Base-by-base conservation (phyloP, 2,888 invertebrate genomes). In the Dastarcus helophoroides region DNA sequence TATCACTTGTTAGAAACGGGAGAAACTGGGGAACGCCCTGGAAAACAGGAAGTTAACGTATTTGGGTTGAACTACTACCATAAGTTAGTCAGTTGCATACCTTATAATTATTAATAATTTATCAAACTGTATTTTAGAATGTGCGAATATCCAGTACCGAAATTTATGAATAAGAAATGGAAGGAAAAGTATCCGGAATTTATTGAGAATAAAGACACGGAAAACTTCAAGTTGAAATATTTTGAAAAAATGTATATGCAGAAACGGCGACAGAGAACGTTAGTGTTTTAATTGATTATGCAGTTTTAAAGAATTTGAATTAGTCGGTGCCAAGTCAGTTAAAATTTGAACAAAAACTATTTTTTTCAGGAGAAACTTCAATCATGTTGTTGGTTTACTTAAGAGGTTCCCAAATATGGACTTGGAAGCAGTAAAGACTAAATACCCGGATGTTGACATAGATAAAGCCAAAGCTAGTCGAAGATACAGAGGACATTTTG, bases 1-100 rank as follows among this genome's bases (percentile, higher is more conserved):
- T 91, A 86, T 61, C 78, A 82, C 57, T 55, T 79, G 42, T 63
- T 98, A 30, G 97, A 98, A 68, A 89, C 85, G 4, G 93, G 91
- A 0, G 76, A 79, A 52, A 75, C 71, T 34, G 89, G 88, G 3
- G 88, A 89, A 57, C 66, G 82, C 22, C 81, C 83, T 2, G 66
- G 68, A 2, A 67, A 69, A 50, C 50, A 73, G 37, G 69, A 68
- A 10, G 50, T 64, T 1, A 76, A 67, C 54, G 48, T 65, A 9
- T 60, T 85, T 39, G 85, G 84, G 41, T 55, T 77, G 29, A 64
- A 57, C 30, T 68, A 65, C 35, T 66, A 64, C 36, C 69, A 76
- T 48, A 64, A 54, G 62, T 64, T 48, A 40, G 40, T 39, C 17
- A 8, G 8, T 14, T 26, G 26, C 6, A 12, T 13, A 26, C 13